phyloP scores from a whole-genome alignment of 2,888 invertebrate genomes.

The Rotaria socialis region DNA sequence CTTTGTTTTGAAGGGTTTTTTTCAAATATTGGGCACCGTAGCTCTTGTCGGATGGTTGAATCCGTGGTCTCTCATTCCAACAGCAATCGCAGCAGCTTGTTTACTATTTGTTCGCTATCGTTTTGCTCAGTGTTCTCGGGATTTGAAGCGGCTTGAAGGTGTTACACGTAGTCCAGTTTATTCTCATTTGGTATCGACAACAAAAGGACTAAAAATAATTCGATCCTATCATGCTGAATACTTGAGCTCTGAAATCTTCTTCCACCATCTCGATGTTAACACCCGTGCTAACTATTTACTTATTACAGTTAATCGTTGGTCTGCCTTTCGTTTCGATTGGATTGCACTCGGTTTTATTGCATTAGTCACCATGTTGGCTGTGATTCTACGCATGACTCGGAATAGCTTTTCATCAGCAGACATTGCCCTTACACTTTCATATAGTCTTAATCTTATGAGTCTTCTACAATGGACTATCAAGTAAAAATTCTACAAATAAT shows the following conservation, averaged over 20 bases:
- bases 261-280: constrained; percentile 66
- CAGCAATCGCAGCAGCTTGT: not conserved
- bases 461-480: constrained; percentile 86
- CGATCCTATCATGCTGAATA: constrained; percentile 3
- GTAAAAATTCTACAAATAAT: constrained; percentile 64
- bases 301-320: constrained; percentile 80
- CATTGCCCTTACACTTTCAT: constrained; percentile 54
- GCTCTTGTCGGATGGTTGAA: not conserved
- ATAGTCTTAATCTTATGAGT: constrained; percentile 65
- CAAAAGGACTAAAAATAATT: not conserved
- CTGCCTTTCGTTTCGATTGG: constrained; percentile 85
- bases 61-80: not conserved
- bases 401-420: not conserved
- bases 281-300: constrained; percentile 87
- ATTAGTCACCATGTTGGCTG: constrained; percentile 67
- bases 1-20: not conserved
- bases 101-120: constrained; percentile 49
- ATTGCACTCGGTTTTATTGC: constrained; percentile 80
- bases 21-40: not conserved
- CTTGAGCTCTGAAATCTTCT: constrained; percentile 59
- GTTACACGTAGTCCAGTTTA: not conserved
- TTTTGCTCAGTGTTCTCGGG: not conserved
- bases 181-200: not conserved
- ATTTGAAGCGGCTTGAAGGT: not conserved
- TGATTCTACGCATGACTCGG: not conserved